Percentiles rank a stretch among this genome's conserved stretches.
Conservation (phyloP, 1,140 invertebrate species). For the Oscheius sp. region DNA sequence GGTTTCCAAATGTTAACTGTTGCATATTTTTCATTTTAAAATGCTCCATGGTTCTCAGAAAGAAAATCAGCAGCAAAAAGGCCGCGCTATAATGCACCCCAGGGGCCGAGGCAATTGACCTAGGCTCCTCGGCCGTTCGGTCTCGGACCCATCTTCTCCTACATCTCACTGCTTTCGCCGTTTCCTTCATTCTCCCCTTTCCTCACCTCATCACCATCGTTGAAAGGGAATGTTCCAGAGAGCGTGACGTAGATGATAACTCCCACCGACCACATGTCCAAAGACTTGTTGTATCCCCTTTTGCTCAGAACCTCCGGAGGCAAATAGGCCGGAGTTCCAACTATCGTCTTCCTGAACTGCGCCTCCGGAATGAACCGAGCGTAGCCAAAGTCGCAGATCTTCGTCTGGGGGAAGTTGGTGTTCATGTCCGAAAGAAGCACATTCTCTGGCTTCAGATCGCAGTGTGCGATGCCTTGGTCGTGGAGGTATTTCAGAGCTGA, state of each 20-base stretch:
- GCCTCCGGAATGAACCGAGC: constrained; percentile 97
- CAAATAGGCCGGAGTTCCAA: constrained; percentile 80
- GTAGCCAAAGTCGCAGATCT: constrained; percentile 98
- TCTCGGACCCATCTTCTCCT: too few relatives aligned
- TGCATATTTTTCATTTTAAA: too few relatives aligned
- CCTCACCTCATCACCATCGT: constrained; percentile 94
- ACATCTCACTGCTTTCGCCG: too few relatives aligned
- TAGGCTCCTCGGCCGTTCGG: too few relatives aligned
- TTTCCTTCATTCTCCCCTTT: too few relatives aligned
- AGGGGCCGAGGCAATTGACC: too few relatives aligned
- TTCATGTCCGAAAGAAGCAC: constrained; percentile 57
- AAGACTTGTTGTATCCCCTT: constrained; percentile 83
- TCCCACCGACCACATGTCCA: constrained; percentile 99
- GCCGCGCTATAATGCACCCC: too few relatives aligned
- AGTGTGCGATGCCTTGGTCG: constrained; percentile 75
- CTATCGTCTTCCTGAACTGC: constrained; percentile 91
- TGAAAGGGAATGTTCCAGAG: constrained; percentile 97
- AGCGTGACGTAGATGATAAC: constrained; percentile 92
- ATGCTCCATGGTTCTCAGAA: too few relatives aligned
- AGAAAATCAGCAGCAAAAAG: too few relatives aligned
- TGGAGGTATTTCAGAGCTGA: constrained; percentile 93
- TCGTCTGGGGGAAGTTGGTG: constrained; percentile 64
- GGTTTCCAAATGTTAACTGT: too few relatives aligned
- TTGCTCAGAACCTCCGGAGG: constrained; percentile 96
- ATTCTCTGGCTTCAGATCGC: constrained; percentile 74